Evolutionary conservation across 1,140 invertebrate species (phyloP), one percentile per base, ranked within the genome.

Genomic region (Heliothis subflexa): DNA sequence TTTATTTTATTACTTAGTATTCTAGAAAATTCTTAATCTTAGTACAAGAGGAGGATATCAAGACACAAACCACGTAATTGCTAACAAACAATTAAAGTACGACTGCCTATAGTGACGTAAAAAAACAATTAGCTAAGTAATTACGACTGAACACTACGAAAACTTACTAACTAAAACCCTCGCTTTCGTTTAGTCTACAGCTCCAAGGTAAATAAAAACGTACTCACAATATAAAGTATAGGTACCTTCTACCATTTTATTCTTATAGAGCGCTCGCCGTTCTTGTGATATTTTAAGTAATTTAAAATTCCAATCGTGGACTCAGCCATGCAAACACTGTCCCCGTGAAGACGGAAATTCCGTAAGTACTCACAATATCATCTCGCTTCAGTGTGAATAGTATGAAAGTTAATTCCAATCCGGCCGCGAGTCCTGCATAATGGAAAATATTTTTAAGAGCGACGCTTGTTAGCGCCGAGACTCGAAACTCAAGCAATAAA

Each of bases 361-460:
- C 40, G 64, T 78, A 61, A 59, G 73, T 83, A 90, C 89, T 90
- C 82, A 89, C 89, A 84, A 71, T 86, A 85, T 85, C 89, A 89
- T 91, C 70, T 72, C 78, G 78, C 70, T 85, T 76, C 55, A 81
- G 81, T 88, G 82, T 86, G 85, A 86, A 88, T 85, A 87, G 86
- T 88, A 82, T 72, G 74, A 78, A 74, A 83, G 81, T 86, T 88
- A 88, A 87, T 86, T 85, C 80, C 78, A 82, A 85, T 86, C 75
- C 71, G 78, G 68, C 62, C 50, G 78, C 64, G 80, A 81, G 57
- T 78, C 73, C 72, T 81, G 84, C 84, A 86, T 89, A 87, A 89
- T 87, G 82, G 78, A 81, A 77, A 86, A 89, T 85, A 84, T 84
- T 84, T 83, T 86, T 81, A 70, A 85, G 83, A 83, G 85, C 80